Evolutionary conservation across 2,113 vertebrate species (phyloP), one percentile per base, ranked within the genome.

Genomic region (Salvelinus alpinus): DNA sequence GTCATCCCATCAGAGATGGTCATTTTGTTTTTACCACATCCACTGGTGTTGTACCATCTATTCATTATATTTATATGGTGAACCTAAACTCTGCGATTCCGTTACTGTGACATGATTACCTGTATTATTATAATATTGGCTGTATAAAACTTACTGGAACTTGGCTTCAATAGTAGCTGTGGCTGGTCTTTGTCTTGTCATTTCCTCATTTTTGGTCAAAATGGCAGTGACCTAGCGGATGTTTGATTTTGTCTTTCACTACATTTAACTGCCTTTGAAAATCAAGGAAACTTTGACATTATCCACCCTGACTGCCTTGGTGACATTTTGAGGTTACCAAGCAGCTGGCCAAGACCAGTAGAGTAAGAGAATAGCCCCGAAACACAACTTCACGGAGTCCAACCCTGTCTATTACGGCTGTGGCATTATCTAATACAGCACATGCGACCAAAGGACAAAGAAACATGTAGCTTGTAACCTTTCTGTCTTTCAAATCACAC

Each of bases 271-370:
- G 38, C 38, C 38, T 38, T 64, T 11, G 25, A 73, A 6, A 13
- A 24, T 72, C 20, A 38, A 54, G 68, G 70, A 57, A 67, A 20
- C 72, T 20, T 47, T 72, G 70, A 77, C 51, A 75, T 75, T 29
- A 79, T 77, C 44, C 18, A 76, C 64, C 34, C 67, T 16, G 31
- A 69, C 62, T 72, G 44, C 9, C 54, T 57, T 3, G 12, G 48
- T 75, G 78, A 80, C 74, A 73, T 85, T 77, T 81, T 78, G 34
- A 77, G 69, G 57, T 78, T 75, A 47, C 67, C 38, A 75, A 75
- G 62, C 74, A 82, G 73, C 74, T 76, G 75, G 69, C 54, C 47
- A 67, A 44, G 73, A 74, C 77, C 51, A 73, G 72, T 67, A 76
- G 70, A 74, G 76, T 14, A 78, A 16, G 54, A 71, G 65, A 80